Base-by-base conservation (phyloP, 2,888 invertebrate genomes). In the Gymnocheta viridis region DNA sequence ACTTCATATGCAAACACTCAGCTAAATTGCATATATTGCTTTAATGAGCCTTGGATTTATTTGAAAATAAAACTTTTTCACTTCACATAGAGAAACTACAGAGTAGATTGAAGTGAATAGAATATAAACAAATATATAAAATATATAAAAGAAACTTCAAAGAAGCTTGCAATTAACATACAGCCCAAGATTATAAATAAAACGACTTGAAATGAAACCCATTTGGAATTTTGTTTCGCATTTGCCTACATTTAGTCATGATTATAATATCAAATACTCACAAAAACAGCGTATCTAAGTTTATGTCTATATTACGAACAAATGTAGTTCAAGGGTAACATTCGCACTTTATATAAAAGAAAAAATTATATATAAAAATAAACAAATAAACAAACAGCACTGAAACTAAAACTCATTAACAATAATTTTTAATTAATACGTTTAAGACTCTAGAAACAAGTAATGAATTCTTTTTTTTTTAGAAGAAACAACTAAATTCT, bases 251-350 rank as follows among this genome's bases (percentile, higher is more conserved):
- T 67, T 74, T 81, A 81, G 60, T 67, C 58, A 67, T 76, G 35
- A 47, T 51, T 54, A 47, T 24, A 56, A 29, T 38, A 66, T n/a
- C 24, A 51, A 78, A 67, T 38, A 22, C 9, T n/a, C 19, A 56
- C 4, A 14, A 14, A 77, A 19, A 35, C 44, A 41, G 60, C n/a
- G 7, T 38, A 56, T 54, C 54, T 58, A 76, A 67, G 38, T 49
- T 49, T 69, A 29, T 69, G n/a, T 44, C n/a, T 60, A 19, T 19
- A 35, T 69, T 44, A 51, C 35, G 58, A 66, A 44, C 22, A 51
- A 81, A 84, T 84, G 69, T 81, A 64, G 84, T 78, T 84, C 84
- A 84, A 84, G 84, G 84, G 29, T 69, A 69, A 41, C 66, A 84
- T 64, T 84, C 73, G 81, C 81, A 84, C 81, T 81, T 77, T 77